Evolutionary conservation across 2,888 invertebrate genomes (phyloP).

Genomic region (Sphecodes monilicornis): DNA sequence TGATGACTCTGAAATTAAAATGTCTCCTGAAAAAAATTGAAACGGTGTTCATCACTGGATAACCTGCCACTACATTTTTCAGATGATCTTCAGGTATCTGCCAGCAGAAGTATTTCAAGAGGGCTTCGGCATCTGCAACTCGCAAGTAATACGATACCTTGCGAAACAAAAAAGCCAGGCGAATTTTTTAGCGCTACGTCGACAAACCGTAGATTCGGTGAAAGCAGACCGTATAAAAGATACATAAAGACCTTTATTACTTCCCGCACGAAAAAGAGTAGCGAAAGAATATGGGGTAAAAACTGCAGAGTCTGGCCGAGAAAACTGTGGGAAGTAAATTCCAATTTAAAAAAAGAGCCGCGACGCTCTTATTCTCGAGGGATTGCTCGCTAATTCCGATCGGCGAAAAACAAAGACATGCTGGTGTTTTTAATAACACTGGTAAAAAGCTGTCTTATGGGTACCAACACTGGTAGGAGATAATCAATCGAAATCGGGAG

Average conservation of each 20-base stretch:
- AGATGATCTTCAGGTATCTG: not conserved
- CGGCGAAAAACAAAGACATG: not conserved
- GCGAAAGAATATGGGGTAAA: conserved; percentile 10
- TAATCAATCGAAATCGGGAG: not conserved
- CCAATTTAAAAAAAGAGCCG: conserved; percentile 7
- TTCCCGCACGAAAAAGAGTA: conserved; percentile 48
- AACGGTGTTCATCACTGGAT: not conserved
- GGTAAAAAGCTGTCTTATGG: not conserved
- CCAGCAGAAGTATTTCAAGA: not conserved
- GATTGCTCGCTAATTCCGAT: not conserved
- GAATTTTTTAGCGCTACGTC: conserved; percentile 55
- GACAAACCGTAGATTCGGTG: conserved; percentile 57
- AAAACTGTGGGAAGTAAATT: conserved; percentile 24
- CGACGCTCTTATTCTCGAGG: not conserved
- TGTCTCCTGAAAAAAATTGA: not conserved
- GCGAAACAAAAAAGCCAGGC: conserved; percentile 26
- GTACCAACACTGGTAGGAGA: not conserved
- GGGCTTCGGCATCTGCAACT: conserved; percentile 46
- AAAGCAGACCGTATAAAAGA: conserved; percentile 60
- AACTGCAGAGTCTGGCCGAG: conserved; percentile 1
- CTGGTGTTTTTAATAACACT: not conserved
- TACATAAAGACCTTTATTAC: conserved; percentile 57
- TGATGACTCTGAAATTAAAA: not conserved
- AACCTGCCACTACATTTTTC: not conserved
- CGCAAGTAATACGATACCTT: conserved; percentile 46